Percentiles rank a stretch among this genome's conserved stretches.
These are phyloP conservation scores for Artemisiospiza belli DNA, from an alignment of 2,113 vertebrate species.

Conservation along the genomic window DNA sequence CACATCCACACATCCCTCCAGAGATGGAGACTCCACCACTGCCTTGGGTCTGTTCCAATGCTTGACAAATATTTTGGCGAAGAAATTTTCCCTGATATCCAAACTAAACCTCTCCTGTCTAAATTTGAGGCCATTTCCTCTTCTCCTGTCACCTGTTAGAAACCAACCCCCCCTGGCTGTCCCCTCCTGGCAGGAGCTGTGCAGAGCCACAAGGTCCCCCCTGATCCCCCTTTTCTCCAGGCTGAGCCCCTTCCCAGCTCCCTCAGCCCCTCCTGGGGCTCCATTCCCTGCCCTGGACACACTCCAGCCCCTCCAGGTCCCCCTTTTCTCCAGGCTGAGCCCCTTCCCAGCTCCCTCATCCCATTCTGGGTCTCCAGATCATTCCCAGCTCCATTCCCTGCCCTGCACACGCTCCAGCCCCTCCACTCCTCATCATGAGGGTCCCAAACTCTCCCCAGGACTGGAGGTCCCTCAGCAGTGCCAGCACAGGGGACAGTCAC, in stretches of 20 bases:
- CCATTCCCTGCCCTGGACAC: accelerated
- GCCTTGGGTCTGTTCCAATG: neutral
- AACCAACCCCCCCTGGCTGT: accelerated
- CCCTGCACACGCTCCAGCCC: accelerated
- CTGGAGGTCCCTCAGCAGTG: neutral
- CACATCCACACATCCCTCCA: neutral
- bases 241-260: neutral
- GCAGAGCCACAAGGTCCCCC: neutral
- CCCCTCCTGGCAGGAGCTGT: neutral
- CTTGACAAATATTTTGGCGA: neutral
- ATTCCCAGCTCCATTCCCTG: accelerated
- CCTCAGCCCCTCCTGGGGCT: neutral
- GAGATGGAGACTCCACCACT: neutral
- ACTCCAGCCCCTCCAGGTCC: accelerated
- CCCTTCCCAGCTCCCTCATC: neutral
- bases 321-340: neutral
- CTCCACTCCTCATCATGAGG: accelerated
- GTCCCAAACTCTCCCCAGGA: neutral
- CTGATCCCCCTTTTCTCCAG: neutral
- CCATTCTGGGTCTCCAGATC: accelerated
- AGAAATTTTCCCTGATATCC: neutral
- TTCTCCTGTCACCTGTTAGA: neutral
- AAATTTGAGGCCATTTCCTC: too few species aligned
- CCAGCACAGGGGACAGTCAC: neutral
- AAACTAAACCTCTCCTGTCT: accelerated